Evolutionary conservation across 2,888 invertebrate genomes (phyloP).

Genomic region (Pseudoips prasinana): DNA sequence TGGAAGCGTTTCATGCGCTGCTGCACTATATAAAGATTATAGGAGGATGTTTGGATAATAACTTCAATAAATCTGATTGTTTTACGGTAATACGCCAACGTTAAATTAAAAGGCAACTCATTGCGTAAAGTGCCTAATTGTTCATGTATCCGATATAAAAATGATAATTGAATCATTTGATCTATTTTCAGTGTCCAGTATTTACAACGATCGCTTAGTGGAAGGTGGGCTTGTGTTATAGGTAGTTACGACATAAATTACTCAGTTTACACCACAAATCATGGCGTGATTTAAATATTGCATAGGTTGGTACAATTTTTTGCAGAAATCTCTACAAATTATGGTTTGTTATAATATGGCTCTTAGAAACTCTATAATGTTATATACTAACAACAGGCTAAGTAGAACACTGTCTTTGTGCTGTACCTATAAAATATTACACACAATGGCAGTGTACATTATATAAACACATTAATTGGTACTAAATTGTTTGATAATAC

Average conservation of each 20-base stretch:
- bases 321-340: no score
- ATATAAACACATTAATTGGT: no score
- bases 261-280: conserved; percentile 31
- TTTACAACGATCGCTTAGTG: conserved; percentile 10
- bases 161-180: conserved; percentile 12
- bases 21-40: conserved; percentile 48
- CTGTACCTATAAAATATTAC: no score
- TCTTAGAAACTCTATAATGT: no score
- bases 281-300: conserved; percentile 28
- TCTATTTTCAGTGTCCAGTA: conserved; percentile 24
- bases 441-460: no score
- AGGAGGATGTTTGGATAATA: conserved; percentile 70
- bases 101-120: conserved; percentile 18
- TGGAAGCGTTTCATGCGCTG: conserved; percentile 43
- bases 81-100: conserved; percentile 23
- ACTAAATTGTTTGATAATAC: no score
- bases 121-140: conserved; percentile 24
- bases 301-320: conserved; percentile 2
- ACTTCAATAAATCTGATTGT: conserved; percentile 48
- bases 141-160: conserved; percentile 17
- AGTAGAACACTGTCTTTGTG: no score
- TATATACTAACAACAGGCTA: no score
- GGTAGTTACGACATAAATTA: conserved; percentile 10
- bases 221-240: conserved; percentile 15
- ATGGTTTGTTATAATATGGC: no score